Percentiles rank a stretch among this genome's conserved stretches.
Conservation (phyloP, 2,888 invertebrate species). For the Sesamia inferens region DNA sequence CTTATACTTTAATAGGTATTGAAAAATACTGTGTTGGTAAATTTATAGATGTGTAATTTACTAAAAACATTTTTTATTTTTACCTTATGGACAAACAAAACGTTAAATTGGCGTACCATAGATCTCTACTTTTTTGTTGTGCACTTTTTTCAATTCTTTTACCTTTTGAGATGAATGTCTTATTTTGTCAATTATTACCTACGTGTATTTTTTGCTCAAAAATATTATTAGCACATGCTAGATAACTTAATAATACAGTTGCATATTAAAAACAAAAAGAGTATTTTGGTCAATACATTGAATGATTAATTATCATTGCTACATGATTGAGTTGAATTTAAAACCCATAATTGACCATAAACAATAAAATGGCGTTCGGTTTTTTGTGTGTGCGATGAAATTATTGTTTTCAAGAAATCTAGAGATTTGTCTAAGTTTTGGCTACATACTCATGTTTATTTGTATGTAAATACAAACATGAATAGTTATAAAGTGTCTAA, state of each 20-base stretch:
- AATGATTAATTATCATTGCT: constrained; percentile 29
- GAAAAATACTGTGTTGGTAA: rapidly evolving
- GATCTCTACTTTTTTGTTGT: background rate
- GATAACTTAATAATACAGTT: background rate
- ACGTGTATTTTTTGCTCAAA: background rate
- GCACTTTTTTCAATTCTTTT: background rate
- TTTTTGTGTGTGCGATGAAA: constrained; percentile 89
- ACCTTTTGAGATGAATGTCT: rapidly evolving
- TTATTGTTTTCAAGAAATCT: constrained; percentile 85
- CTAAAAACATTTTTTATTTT: background rate
- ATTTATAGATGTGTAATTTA: too few species aligned
- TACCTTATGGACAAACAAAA: background rate
- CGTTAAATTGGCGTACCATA: constrained; percentile 5
- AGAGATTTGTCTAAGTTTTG: constrained; percentile 69
- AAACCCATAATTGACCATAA: constrained; percentile 82
- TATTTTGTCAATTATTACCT: background rate
- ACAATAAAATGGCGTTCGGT: constrained; percentile 90
- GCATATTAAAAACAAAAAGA: background rate
- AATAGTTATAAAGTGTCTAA: constrained; percentile 65
- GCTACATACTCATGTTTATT: constrained; percentile 58
- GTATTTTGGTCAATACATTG: background rate
- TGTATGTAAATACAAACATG: constrained; percentile 64
- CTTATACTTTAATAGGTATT: background rate
- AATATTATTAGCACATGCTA: rapidly evolving
- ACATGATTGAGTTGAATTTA: constrained; percentile 49